phyloP scores from a whole-genome alignment of 2,888 invertebrate species.

The Drosophila macrospina region DNA sequence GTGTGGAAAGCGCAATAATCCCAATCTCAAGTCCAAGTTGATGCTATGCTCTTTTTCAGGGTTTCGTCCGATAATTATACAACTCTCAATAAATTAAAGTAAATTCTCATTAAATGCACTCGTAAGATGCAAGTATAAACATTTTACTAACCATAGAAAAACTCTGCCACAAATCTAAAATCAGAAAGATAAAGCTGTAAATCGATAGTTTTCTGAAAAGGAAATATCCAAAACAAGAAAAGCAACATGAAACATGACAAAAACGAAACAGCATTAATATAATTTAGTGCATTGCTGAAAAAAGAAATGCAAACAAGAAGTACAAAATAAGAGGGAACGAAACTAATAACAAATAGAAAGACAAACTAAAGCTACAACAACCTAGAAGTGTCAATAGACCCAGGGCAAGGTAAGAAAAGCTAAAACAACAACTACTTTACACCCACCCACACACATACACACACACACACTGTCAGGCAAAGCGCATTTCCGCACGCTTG shows the following conservation, averaged over 20 bases:
- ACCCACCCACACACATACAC: neutral
- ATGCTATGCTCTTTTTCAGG: constrained; percentile 10
- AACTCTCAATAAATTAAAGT: neutral
- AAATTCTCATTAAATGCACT: too few species aligned
- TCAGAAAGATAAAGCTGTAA: too few species aligned
- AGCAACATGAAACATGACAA: neutral
- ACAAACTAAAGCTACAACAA: constrained; percentile 43
- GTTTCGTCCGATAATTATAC: constrained; percentile 36
- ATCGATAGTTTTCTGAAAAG: neutral
- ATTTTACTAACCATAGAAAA: too few species aligned
- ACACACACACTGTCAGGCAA: neutral
- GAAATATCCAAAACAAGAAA: constrained; percentile 7
- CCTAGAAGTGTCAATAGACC: constrained; percentile 75
- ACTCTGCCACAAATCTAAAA: too few species aligned
- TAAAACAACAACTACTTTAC: constrained; percentile 24
- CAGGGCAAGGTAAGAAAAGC: constrained; percentile 52
- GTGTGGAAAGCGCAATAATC: constrained; percentile 46
- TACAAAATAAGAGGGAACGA: constrained; percentile 22
- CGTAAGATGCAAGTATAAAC: too few species aligned
- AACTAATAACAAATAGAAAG: constrained; percentile 7
- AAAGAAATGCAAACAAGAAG: constrained; percentile 41
- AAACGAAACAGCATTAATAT: constrained; percentile 13
- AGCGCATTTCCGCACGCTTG: constrained; percentile 35
- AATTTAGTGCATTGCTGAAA: constrained; percentile 1
- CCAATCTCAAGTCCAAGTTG: constrained; percentile 38